These are phyloP conservation scores for Protophormia terraenovae DNA, from an alignment of 2,888 invertebrate genomes.

Conservation along the genomic window DNA sequence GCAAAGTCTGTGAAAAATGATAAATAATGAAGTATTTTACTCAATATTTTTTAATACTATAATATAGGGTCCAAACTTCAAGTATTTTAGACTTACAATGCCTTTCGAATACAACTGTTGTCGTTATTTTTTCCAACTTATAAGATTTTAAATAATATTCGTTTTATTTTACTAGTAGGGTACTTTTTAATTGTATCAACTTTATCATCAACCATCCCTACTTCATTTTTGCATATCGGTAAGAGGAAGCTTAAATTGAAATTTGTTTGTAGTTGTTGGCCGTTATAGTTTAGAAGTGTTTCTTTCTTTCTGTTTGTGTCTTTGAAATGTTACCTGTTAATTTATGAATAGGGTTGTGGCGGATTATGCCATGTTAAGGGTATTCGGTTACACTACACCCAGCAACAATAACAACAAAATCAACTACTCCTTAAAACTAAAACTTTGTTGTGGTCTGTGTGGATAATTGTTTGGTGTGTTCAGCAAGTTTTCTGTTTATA, in stretches of 20 bases:
- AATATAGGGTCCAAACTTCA: too few species aligned
- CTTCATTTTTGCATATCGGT: neutral
- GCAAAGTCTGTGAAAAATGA: too few species aligned
- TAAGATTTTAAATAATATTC: too few species aligned
- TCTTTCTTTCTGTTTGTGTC: neutral
- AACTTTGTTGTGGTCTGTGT: slow-evolving; percentile 19
- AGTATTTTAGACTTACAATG: too few species aligned
- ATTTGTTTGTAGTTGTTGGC: neutral
- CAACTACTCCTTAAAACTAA: neutral
- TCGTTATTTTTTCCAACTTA: too few species aligned
- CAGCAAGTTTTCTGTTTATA: slow-evolving; percentile 8
- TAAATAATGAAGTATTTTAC: too few species aligned
- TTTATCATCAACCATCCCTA: neutral
- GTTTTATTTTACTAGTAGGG: neutral
- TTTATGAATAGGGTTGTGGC: slow-evolving; percentile 27
- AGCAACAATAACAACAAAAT: neutral
- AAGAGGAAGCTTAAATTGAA: neutral
- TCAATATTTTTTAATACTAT: too few species aligned
- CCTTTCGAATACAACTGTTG: too few species aligned
- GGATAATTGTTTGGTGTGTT: neutral
- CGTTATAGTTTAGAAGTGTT: neutral
- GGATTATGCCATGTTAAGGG: slow-evolving; percentile 19
- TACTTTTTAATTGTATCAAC: neutral
- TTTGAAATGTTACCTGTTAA: slow-evolving; percentile 46
- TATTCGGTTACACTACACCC: slow-evolving; percentile 29